Evolutionary conservation across 2,797 vertebrate genomes (phyloP).

Genomic region (Otolemur crassicaudatus): DNA sequence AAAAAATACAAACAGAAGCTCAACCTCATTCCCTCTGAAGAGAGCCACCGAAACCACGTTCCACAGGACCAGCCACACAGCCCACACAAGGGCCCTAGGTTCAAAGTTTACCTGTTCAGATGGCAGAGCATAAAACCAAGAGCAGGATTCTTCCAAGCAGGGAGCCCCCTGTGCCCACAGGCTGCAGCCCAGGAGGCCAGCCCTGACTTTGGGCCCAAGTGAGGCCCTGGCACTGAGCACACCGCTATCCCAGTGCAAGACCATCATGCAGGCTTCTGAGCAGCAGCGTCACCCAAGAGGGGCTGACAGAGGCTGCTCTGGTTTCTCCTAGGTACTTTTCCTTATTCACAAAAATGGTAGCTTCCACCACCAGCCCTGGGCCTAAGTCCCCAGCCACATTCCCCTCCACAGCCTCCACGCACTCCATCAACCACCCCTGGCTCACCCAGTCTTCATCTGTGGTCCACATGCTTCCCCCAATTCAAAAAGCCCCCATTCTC

Average conservation of each 20-base stretch:
- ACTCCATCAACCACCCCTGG: too few relatives aligned
- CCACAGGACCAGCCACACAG: too few relatives aligned
- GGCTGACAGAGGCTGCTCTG: neutral
- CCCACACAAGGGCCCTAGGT: neutral
- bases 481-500: too few relatives aligned
- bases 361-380: too few relatives aligned
- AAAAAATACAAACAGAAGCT: rapidly evolving
- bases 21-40: neutral
- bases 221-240: neutral
- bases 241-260: neutral
- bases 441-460: too few relatives aligned
- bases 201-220: neutral
- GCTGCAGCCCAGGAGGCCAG: rapidly evolving
- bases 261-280: too few relatives aligned
- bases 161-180: neutral
- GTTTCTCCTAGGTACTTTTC: neutral
- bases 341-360: neutral
- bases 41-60: neutral
- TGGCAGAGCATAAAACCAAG: rapidly evolving
- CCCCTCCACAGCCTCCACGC: rapidly evolving
- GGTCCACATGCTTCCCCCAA: rapidly evolving
- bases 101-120: neutral
- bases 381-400: neutral
- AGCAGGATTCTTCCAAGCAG: neutral
- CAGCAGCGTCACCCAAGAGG: neutral